Evolutionary conservation across 2,888 invertebrate genomes (phyloP).

Genomic region (Spodoptera exigua): DNA sequence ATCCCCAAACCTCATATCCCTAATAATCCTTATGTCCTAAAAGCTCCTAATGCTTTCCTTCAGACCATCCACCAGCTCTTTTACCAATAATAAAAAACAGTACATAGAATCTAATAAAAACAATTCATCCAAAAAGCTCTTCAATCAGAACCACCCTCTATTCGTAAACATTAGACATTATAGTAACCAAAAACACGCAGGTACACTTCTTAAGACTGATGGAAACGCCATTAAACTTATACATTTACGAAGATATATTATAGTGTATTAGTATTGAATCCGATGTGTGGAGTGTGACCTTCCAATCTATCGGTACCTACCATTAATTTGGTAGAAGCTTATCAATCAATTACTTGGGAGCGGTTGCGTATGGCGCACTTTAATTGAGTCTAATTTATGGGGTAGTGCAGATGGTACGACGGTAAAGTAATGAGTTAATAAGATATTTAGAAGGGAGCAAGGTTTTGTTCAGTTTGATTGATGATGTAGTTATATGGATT

Average conservation of each 20-base stretch:
- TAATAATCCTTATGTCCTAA: no score
- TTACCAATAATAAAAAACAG: no score
- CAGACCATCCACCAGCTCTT: no score
- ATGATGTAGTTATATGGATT: background rate
- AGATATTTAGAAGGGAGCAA: background rate
- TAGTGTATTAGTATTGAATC: conserved; percentile 62
- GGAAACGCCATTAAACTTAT: conserved; percentile 51
- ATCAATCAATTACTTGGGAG: conserved; percentile 56
- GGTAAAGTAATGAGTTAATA: conserved; percentile 36
- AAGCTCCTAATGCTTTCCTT: no score
- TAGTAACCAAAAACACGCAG: conserved; percentile 31
- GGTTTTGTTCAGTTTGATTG: background rate
- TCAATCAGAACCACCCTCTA: conserved; percentile 26
- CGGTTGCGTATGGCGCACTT: conserved; percentile 31
- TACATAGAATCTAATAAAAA: no score
- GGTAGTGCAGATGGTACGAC: conserved; percentile 30
- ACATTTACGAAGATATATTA: conserved; percentile 67
- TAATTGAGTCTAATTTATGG: conserved; percentile 38
- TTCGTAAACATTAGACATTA: conserved; percentile 16
- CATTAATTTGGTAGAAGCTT: conserved; percentile 55
- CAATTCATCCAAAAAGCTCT: background rate
- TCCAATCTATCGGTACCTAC: conserved; percentile 18
- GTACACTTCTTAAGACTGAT: conserved; percentile 49
- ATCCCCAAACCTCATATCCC: no score
- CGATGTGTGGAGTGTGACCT: conserved; percentile 53